Percentiles rank a stretch among this genome's conserved stretches.
Conservation (phyloP, 2,797 vertebrate genomes). For the Megaceryle alcyon region DNA sequence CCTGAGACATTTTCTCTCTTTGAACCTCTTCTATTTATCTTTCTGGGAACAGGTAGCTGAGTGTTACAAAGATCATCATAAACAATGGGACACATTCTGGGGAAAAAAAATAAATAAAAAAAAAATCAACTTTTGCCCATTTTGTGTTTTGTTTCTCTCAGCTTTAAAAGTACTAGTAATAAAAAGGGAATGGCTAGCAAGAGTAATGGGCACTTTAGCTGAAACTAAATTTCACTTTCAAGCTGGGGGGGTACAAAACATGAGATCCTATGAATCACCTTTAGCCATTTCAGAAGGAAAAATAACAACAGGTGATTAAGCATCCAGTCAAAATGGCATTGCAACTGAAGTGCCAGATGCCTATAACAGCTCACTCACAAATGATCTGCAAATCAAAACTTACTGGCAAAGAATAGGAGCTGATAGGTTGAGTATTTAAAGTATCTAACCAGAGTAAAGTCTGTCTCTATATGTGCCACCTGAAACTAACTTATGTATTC, state of each 20-base stretch:
- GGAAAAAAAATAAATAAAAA: too few species aligned
- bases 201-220: not conserved
- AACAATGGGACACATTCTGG: not conserved
- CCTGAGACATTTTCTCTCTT: not conserved
- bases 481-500: not conserved
- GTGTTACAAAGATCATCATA: not conserved
- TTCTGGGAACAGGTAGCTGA: not conserved
- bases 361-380: not conserved
- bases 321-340: not conserved
- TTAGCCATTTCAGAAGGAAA: not conserved
- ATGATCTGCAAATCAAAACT: not conserved
- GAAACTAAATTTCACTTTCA: not conserved
- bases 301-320: not conserved
- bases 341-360: not conserved
- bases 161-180: not conserved
- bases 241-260: not conserved
- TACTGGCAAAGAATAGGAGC: not conserved
- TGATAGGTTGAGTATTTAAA: not conserved
- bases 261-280: not conserved
- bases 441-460: not conserved
- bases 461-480: not conserved
- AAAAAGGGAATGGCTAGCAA: not conserved
- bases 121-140: not conserved
- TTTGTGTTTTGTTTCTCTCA: not conserved
- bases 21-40: not conserved